These are phyloP conservation scores for Stenurella melanura DNA, from an alignment of 2,888 invertebrate species.

Conservation along the genomic window DNA sequence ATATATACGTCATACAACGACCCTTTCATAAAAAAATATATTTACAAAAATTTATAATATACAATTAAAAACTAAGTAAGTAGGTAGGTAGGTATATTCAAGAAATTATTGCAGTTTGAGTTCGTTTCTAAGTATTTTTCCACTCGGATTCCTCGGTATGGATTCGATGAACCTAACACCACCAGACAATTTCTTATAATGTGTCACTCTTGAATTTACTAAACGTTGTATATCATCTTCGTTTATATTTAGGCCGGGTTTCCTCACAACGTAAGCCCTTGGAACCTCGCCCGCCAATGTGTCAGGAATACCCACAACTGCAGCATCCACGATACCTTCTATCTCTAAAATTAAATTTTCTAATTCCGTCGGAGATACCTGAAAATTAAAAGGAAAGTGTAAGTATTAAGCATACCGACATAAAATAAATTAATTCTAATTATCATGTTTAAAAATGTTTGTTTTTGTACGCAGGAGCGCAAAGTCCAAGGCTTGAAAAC, in stretches of 20 bases:
- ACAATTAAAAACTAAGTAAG: not conserved
- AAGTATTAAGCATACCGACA: not conserved
- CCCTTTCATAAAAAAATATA: not conserved
- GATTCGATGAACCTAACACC: constrained; percentile 81
- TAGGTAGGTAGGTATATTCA: too few relatives aligned
- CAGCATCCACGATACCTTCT: constrained; percentile 84
- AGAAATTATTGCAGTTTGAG: constrained; percentile 72
- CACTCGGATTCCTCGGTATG: constrained; percentile 85
- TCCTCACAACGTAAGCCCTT: constrained; percentile 82
- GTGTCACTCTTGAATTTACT: constrained; percentile 80
- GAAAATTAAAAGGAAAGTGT: constrained; percentile 57
- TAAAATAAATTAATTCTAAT: too few relatives aligned
- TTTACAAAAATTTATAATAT: constrained; percentile 4
- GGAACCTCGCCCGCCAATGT: constrained; percentile 84
- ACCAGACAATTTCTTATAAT: constrained; percentile 83
- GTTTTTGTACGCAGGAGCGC: not conserved
- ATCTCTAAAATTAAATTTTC: constrained; percentile 85
- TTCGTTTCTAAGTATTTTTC: constrained; percentile 85
- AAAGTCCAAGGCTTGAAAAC: not conserved
- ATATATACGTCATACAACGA: not conserved
- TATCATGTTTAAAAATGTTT: not conserved
- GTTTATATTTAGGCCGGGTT: constrained; percentile 75
- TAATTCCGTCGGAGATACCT: constrained; percentile 91
- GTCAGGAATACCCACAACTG: constrained; percentile 86
- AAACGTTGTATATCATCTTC: constrained; percentile 77